Conservation (phyloP, 2,888 invertebrate species). For the Apamea sordens region DNA sequence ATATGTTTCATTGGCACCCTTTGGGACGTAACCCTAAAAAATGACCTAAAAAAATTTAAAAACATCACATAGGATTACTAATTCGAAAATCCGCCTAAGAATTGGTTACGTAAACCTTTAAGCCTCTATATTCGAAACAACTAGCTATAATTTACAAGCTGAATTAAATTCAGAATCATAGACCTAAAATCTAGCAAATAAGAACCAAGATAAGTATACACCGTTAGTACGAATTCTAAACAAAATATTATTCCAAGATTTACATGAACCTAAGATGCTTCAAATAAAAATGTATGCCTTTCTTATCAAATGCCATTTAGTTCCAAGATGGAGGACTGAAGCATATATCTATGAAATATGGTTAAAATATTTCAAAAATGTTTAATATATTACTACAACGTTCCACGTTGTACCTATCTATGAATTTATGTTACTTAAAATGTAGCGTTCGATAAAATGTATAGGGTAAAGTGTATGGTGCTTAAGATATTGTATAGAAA, state of each 20-base stretch:
- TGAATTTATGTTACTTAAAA: slow-evolving; percentile 61
- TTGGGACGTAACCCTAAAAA: neutral
- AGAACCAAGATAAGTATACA: neutral
- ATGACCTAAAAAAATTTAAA: neutral
- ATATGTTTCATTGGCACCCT: neutral
- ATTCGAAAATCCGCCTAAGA: neutral
- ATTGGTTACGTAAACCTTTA: neutral
- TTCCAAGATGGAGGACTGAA: neutral
- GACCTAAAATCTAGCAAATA: neutral
- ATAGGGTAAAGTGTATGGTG: slow-evolving; percentile 18
- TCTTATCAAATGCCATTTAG: slow-evolving; percentile 52
- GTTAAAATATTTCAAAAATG: slow-evolving; percentile 49
- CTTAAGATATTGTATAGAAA: slow-evolving; percentile 1
- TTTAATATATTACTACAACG: slow-evolving; percentile 28
- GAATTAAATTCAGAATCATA: neutral
- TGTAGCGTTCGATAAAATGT: slow-evolving; percentile 44
- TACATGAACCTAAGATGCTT: neutral
- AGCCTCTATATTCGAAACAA: too few species aligned
- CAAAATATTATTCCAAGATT: slow-evolving; percentile 5
- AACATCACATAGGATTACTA: neutral
- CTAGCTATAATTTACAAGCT: neutral
- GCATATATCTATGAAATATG: slow-evolving; percentile 27
- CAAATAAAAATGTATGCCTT: slow-evolving; percentile 22
- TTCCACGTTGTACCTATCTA: slow-evolving; percentile 48
- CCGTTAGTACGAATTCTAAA: neutral